Evolutionary conservation across 2,797 vertebrate genomes (phyloP).

Genomic region (Delichon dasypus): DNA sequence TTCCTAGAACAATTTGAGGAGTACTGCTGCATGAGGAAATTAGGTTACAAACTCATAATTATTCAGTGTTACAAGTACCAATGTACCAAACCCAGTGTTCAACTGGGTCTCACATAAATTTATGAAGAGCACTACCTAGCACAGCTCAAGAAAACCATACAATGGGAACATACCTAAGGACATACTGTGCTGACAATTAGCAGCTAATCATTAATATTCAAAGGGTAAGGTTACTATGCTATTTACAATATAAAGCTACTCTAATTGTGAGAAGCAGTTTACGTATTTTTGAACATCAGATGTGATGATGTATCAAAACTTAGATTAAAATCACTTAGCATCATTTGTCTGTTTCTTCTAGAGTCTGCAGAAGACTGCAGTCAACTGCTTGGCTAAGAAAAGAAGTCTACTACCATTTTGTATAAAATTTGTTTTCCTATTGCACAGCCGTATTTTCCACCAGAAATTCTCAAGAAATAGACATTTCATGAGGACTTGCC

Average conservation of each 20-base stretch:
- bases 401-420: background rate
- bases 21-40: background rate
- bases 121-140: background rate
- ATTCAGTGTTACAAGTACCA: background rate
- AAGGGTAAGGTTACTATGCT: background rate
- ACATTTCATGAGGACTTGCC: background rate
- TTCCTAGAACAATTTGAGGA: background rate
- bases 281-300: background rate
- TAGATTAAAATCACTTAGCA: background rate
- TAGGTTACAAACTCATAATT: background rate
- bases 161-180: background rate
- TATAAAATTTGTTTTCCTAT: background rate
- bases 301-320: background rate
- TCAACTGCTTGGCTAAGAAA: background rate
- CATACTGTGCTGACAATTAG: background rate
- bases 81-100: background rate
- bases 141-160: background rate
- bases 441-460: background rate
- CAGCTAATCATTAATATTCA: background rate
- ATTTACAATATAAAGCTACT: background rate
- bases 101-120: background rate
- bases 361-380: background rate
- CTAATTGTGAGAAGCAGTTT: background rate
- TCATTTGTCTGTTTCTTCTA: background rate
- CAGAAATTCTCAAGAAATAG: background rate